Evolutionary conservation across 2,113 vertebrate genomes (phyloP).

Genomic region (Poecile atricapillus): DNA sequence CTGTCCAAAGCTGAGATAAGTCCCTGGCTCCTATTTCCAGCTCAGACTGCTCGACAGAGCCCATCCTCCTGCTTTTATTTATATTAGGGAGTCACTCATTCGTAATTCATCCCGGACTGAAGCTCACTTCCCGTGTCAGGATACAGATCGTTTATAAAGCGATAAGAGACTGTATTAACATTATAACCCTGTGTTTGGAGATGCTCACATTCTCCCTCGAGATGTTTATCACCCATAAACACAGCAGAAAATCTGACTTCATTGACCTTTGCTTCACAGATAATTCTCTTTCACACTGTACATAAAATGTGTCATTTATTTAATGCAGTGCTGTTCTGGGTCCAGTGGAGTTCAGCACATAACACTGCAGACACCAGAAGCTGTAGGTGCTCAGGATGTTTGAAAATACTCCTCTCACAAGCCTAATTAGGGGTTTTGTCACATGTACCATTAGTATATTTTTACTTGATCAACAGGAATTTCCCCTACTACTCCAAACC

Average conservation of each 20-base stretch:
- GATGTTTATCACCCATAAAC: not conserved
- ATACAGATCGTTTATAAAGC: slow-evolving; percentile 11
- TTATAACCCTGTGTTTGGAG: slow-evolving; percentile 2
- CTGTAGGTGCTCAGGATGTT: not conserved
- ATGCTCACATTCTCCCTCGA: slow-evolving; percentile 30
- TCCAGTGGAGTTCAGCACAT: not conserved
- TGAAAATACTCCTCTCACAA: not conserved
- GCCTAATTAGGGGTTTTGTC: not conserved
- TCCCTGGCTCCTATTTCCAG: slow-evolving; percentile 34
- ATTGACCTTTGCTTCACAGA: slow-evolving; percentile 8
- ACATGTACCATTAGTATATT: not conserved
- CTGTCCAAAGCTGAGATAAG: slow-evolving; percentile 50
- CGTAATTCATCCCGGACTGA: slow-evolving; percentile 5
- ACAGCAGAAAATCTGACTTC: slow-evolving; percentile 29
- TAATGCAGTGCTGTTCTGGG: not conserved
- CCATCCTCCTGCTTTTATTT: slow-evolving; percentile 53
- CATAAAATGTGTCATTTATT: not conserved
- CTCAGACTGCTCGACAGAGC: not conserved
- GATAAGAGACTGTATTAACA: slow-evolving; percentile 34
- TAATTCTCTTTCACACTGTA: not conserved
- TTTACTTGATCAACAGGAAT: not conserved
- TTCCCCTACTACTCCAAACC: not conserved
- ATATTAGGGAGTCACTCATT: slow-evolving; percentile 23
- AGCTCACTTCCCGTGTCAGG: slow-evolving; percentile 53
- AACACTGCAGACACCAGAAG: not conserved